These are phyloP conservation scores for Mustelus asterias DNA, from an alignment of 2,113 vertebrate genomes.

Conservation along the genomic window DNA sequence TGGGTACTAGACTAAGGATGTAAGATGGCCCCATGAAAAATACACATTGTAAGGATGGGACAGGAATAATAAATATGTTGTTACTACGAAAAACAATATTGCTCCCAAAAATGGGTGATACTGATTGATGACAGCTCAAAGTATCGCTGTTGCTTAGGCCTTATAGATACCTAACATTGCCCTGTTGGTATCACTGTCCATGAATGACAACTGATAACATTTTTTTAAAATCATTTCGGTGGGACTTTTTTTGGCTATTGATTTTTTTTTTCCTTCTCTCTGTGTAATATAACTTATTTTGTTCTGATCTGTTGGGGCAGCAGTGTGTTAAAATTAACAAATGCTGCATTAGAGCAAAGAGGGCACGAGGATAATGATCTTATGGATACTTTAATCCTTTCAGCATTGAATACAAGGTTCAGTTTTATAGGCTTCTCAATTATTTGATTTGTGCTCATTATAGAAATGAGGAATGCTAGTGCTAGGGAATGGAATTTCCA, in stretches of 20 bases:
- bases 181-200: not conserved
- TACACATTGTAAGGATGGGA: not conserved
- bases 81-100: not conserved
- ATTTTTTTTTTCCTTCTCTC: not conserved
- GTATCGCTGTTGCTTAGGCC: slow-evolving; percentile 6
- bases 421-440: not conserved
- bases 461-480: not conserved
- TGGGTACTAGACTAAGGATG: not conserved
- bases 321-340: not conserved
- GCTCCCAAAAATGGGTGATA: slow-evolving; percentile 13
- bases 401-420: not conserved
- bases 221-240: not conserved
- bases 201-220: not conserved
- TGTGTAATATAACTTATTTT: not conserved
- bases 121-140: slow-evolving; percentile 24
- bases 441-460: not conserved
- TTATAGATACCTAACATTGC: not conserved
- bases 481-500: not conserved
- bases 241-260: not conserved
- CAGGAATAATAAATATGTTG: not conserved
- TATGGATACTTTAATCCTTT: not conserved
- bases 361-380: not conserved
- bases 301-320: not conserved
- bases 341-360: not conserved
- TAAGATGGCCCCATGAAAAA: not conserved